Conservation (phyloP, 2,113 vertebrate species). For the Panthera uncia region DNA sequence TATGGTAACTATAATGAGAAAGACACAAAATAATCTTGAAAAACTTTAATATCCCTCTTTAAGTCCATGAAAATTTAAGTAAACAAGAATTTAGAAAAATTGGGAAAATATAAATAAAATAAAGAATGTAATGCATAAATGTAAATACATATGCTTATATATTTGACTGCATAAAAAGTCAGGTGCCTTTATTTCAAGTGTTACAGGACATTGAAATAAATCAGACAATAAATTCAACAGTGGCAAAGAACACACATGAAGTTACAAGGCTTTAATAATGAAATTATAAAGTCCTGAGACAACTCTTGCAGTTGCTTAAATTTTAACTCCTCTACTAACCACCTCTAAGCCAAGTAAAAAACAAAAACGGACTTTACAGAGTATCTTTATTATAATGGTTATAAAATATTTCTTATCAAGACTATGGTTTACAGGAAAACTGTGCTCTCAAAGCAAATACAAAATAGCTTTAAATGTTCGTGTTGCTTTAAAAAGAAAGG, state of each 20-base stretch:
- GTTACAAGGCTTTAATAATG: not conserved
- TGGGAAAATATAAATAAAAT: not conserved
- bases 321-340: not conserved
- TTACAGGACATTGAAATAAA: not conserved
- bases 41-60: not conserved
- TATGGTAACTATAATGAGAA: not conserved
- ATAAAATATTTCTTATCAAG: not conserved
- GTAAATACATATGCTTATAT: not conserved
- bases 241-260: not conserved
- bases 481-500: not conserved
- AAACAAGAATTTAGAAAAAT: not conserved
- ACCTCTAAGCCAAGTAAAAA: not conserved
- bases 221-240: not conserved
- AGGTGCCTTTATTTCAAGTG: not conserved
- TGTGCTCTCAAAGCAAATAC: not conserved
- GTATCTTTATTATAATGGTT: not conserved
- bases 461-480: not conserved
- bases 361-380: not conserved
- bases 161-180: not conserved
- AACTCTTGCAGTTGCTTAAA: not conserved
- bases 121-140: not conserved
- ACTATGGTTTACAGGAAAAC: not conserved
- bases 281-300: not conserved
- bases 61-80: not conserved
- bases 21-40: not conserved